Evolutionary conservation across 2,797 vertebrate genomes (phyloP).

Genomic region (Semaprochilodus insignis): DNA sequence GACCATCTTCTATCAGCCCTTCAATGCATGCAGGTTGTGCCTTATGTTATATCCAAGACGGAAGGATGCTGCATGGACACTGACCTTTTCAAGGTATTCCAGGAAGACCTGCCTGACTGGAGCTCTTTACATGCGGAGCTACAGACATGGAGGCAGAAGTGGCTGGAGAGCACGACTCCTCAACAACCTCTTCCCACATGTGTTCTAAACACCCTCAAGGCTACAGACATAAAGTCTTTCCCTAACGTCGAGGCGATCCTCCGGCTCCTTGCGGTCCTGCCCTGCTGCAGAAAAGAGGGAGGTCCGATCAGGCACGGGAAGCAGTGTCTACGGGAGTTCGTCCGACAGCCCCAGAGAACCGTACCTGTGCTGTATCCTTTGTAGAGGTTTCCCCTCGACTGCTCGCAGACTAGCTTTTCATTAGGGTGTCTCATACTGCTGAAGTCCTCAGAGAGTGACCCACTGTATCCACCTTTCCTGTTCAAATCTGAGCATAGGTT

Average conservation of each 20-base stretch:
- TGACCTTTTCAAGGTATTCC: slow-evolving; percentile 75
- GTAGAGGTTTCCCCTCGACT: slow-evolving; percentile 64
- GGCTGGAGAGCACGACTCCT: slow-evolving; percentile 72
- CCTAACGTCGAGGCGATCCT: slow-evolving; percentile 82
- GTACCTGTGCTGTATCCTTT: slow-evolving; percentile 77
- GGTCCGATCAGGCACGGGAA: slow-evolving; percentile 80
- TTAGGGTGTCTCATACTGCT: slow-evolving; percentile 70
- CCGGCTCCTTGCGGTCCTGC: slow-evolving; percentile 80
- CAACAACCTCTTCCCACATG: slow-evolving; percentile 74
- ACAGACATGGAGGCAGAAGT: slow-evolving; percentile 80
- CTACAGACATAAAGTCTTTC: slow-evolving; percentile 77
- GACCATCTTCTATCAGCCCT: slow-evolving; percentile 76
- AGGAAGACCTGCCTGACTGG: slow-evolving; percentile 80
- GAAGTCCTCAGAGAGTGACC: slow-evolving; percentile 61
- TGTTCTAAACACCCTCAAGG: slow-evolving; percentile 79
- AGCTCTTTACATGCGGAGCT: slow-evolving; percentile 76
- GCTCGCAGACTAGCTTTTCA: slow-evolving; percentile 50
- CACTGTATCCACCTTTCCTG: slow-evolving; percentile 63
- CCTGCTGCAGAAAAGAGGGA: slow-evolving; percentile 80
- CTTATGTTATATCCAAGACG: slow-evolving; percentile 83
- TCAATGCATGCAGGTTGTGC: slow-evolving; percentile 85
- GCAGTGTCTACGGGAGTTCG: slow-evolving; percentile 75
- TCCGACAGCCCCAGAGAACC: slow-evolving; percentile 69
- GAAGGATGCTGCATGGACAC: slow-evolving; percentile 76
- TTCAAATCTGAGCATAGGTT: slow-evolving; percentile 61